These are phyloP conservation scores for Diprion similis DNA, from an alignment of 1,140 invertebrate species.

Conservation along the genomic window DNA sequence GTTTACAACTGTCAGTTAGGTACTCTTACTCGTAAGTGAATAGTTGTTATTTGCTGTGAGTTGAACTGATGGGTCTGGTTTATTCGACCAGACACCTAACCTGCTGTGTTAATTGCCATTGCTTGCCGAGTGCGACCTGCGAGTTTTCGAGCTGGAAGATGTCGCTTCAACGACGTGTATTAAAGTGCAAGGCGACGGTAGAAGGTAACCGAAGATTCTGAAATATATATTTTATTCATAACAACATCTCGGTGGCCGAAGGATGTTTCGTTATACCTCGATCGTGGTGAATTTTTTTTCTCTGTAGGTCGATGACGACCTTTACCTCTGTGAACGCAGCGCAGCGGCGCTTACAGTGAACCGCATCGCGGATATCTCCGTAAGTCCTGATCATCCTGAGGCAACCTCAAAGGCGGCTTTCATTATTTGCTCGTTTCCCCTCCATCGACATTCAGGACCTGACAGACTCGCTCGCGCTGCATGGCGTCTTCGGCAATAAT, in stretches of 20 bases:
- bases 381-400: not conserved
- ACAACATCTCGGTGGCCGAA: not conserved
- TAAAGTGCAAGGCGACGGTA: not conserved
- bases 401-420: not conserved
- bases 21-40: not conserved
- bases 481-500: conserved; percentile 10
- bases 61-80: not conserved
- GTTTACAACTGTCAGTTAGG: no score
- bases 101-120: not conserved
- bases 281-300: not conserved
- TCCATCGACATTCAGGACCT: conserved; percentile 5
- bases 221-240: conserved; percentile 1
- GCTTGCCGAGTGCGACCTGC: not conserved
- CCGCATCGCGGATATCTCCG: not conserved
- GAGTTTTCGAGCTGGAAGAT: not conserved
- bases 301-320: not conserved
- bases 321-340: not conserved
- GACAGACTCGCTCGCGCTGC: not conserved
- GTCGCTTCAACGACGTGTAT: not conserved
- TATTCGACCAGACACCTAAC: not conserved
- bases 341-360: not conserved
- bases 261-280: not conserved
- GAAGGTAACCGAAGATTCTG: not conserved
- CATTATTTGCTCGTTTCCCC: not conserved
- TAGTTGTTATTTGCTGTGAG: not conserved